Evolutionary conservation across 2,888 invertebrate species (phyloP), one percentile per base, ranked within the genome.

Genomic region (Pandemis corylana): DNA sequence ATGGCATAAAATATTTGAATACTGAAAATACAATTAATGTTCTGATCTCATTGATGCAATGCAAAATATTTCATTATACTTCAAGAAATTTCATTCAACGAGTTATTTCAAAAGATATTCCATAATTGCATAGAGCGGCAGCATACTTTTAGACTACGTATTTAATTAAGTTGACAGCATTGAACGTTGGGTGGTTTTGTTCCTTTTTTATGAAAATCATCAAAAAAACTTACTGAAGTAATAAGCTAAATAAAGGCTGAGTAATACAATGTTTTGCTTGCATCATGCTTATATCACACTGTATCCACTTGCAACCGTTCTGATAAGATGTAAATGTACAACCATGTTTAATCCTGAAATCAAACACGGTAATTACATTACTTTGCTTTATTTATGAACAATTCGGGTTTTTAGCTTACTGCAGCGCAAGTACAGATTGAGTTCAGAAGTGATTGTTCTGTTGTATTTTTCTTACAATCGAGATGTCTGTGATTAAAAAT

Each of bases 201-300:
- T 3, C 7, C 13, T 12, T 7, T 7, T 56, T 15, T 20, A 56
- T 46, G 7, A 13, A 10, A 44, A 15, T 46, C 41, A n/a, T 42
- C 63, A 44, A 9, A 64, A 64, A 5, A 15, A 9, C 15, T 59
- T 59, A 28, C 59, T 59, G 20, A 56, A 64, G 10, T 46, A 46
- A 64, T 15, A 42, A 63, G 5, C 63, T 63, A 9, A n/a, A 44
- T 15, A 9, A 42, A 20, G 9, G 15, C 15, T 64, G 64, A 41
- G 67, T 28, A 67, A 53, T 20, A 53, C 12, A 41, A 67, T 53
- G 51, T 67, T 67, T 67, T 53, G 53, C 67, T 67, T 67, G 67
- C 67, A 67, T 67, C 67, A 67, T 67, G n/a, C 67, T 41, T 41
- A 15, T 41, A 9, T 51, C 28, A 44, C 36, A n/a, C 41, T 15